A percentile compares a stretch with the other conserved stretches of the same genome.
Evolutionary conservation across 2,888 invertebrate species (phyloP).

Genomic region (Athripsodes cinereus): DNA sequence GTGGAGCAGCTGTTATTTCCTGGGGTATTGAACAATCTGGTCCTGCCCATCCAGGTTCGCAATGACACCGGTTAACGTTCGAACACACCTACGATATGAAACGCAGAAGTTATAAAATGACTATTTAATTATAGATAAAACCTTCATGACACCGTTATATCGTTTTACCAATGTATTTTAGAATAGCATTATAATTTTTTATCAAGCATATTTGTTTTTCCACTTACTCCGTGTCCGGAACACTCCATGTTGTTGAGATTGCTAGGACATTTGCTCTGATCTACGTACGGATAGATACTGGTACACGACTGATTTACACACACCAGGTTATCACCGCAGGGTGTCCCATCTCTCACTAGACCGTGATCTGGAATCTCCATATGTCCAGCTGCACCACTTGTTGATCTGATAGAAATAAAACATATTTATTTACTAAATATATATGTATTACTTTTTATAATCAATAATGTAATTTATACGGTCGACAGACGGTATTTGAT

Average conservation of each 20-base stretch:
- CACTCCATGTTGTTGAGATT: conserved; percentile 86
- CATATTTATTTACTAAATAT: no score
- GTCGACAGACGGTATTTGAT: no score
- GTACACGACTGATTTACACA: conserved; percentile 93
- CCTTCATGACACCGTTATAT: no score
- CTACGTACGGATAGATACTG: conserved; percentile 76
- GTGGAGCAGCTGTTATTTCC: conserved; percentile 55
- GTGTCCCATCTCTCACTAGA: conserved; percentile 88
- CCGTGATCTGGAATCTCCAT: conserved; percentile 72
- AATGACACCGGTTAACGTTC: conserved; percentile 87
- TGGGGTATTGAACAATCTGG: conserved; percentile 79
- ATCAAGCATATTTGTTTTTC: neutral
- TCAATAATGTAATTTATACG: no score
- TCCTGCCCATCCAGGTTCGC: conserved; percentile 82
- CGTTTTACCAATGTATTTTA: no score
- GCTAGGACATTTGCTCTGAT: conserved; percentile 83
- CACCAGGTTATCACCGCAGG: conserved; percentile 87
- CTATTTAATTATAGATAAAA: no score
- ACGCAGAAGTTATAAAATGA: no score
- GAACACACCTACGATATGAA: conserved; percentile 70
- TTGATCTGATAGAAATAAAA: conserved; percentile 53
- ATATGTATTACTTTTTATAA: no score
- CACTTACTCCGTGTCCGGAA: conserved; percentile 89
- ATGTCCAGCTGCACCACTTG: conserved; percentile 61
- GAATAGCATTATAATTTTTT: no score